Conservation (phyloP, 2,888 invertebrate species). For the Apamea monoglypha region DNA sequence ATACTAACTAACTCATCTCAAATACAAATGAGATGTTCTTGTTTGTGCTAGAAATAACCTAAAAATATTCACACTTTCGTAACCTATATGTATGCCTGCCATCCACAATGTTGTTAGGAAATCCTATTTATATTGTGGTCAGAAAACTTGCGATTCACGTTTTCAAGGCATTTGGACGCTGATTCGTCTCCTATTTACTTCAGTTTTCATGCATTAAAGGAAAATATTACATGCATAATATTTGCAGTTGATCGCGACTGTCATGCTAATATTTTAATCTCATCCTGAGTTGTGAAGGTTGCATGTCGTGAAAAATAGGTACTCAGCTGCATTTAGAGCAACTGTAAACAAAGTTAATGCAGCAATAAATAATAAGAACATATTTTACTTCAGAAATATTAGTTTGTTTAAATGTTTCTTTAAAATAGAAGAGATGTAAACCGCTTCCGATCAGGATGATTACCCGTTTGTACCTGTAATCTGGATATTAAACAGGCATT, state of each 20-base stretch:
- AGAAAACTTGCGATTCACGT: conserved; percentile 48
- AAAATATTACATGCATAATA: conserved; percentile 23
- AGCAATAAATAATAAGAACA: conserved; percentile 18
- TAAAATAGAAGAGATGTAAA: conserved; percentile 6
- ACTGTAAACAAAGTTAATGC: conserved; percentile 29
- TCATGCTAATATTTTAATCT: conserved; percentile 12
- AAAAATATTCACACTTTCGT: conserved; percentile 63
- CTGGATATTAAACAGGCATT: not conserved
- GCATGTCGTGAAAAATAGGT: conserved; percentile 21
- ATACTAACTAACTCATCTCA: conserved; percentile 11
- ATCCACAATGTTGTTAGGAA: conserved; percentile 50
- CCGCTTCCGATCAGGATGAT: not conserved
- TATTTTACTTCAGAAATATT: not conserved
- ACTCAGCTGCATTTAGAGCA: conserved; percentile 25
- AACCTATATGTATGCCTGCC: conserved; percentile 64
- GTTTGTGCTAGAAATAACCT: conserved; percentile 49
- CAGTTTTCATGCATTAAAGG: conserved; percentile 28
- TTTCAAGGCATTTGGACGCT: conserved; percentile 39
- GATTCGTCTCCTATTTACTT: conserved; percentile 23
- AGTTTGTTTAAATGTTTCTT: not conserved
- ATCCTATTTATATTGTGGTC: conserved; percentile 63
- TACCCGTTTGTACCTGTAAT: not conserved
- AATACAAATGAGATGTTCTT: conserved; percentile 16
- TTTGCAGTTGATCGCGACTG: conserved; percentile 18
- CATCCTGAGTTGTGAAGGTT: conserved; percentile 25